A percentile compares a stretch with the other conserved stretches of the same genome.
Evolutionary conservation across 1,140 invertebrate genomes (phyloP).

Genomic region (Brachionus asplanchnoidis): DNA sequence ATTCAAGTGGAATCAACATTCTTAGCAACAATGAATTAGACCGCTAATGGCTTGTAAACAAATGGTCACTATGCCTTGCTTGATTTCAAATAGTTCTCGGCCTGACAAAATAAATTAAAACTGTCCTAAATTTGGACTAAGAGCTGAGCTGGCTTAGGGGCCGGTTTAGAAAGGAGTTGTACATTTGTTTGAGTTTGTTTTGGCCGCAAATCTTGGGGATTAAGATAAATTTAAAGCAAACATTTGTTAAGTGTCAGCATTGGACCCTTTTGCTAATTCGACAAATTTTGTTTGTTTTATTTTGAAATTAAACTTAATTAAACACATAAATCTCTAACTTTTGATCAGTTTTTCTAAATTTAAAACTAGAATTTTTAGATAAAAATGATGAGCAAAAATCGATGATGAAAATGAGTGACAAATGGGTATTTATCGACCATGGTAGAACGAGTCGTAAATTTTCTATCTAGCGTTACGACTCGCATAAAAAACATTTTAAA

Average conservation of each 20-base stretch:
- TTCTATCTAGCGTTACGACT: neutral
- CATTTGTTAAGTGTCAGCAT: neutral
- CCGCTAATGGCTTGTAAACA: neutral
- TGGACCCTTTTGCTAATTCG: neutral
- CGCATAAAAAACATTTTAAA: neutral
- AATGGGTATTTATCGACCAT: neutral
- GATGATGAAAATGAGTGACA: neutral
- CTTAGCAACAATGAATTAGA: neutral
- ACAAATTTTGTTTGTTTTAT: neutral
- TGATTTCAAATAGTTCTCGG: neutral
- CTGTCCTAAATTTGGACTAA: neutral
- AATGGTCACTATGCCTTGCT: neutral
- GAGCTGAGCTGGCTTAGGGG: neutral
- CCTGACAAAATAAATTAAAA: neutral
- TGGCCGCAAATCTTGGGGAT: neutral
- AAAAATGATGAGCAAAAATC: neutral
- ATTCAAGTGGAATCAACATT: neutral
- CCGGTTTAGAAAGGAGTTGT: neutral
- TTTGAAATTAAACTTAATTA: constrained; percentile 6
- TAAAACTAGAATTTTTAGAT: neutral
- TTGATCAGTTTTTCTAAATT: neutral
- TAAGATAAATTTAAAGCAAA: neutral
- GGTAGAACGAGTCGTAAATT: neutral
- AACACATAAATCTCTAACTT: constrained; percentile 2
- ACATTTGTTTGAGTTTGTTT: neutral